Evolutionary conservation across 2,888 invertebrate genomes (phyloP), one percentile per base, ranked within the genome.

Genomic region (Eupelmus urozonus): DNA sequence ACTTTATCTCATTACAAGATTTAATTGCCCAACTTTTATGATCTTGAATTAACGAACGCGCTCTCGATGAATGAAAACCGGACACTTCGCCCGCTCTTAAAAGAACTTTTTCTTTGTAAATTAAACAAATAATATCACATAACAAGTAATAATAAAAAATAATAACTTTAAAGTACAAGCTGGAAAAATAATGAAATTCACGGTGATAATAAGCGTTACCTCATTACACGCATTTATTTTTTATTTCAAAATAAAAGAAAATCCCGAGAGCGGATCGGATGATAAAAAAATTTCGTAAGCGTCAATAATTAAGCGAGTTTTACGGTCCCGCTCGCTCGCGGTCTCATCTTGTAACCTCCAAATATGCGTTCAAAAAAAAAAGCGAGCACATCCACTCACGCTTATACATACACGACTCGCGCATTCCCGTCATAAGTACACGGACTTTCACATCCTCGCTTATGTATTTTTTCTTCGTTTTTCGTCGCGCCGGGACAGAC

Each of bases 301-400:
- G 25, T 9, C 40, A 23, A 62, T 62, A 23, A 62, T 45, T 45
- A 45, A 62, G 18, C 13, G 23, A 34, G 60, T 25, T 57, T 57
- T 27, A 29, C 7, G 34, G 45, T 13, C 13, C 9, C 9, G 45
- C 45, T n/a, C n/a, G n/a, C n/a, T n/a, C n/a, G n/a, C n/a, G n/a
- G 45, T 9, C 63, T 45, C 45, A 53, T 70, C 57, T 42, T 74
- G 82, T 80, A 83, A 83, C 69, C 78, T 20, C 45, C 57, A 70
- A 70, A 70, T 70, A 27, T 57, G 69, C 69, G 53, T 59, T 70
- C 20, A 70, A 70, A n/a, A n/a, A n/a, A n/a, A n/a, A n/a, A 70
- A 59, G 25, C 57, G 69, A 59, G 57, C 69, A 45, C 25, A 40
- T 29, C 18, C 63, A 34, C 7, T 4, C 1, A 25, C n/a, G 42